Evolutionary conservation across 2,888 invertebrate genomes (phyloP), one percentile per base, ranked within the genome.

Genomic region (Asteroscopus sphinx): DNA sequence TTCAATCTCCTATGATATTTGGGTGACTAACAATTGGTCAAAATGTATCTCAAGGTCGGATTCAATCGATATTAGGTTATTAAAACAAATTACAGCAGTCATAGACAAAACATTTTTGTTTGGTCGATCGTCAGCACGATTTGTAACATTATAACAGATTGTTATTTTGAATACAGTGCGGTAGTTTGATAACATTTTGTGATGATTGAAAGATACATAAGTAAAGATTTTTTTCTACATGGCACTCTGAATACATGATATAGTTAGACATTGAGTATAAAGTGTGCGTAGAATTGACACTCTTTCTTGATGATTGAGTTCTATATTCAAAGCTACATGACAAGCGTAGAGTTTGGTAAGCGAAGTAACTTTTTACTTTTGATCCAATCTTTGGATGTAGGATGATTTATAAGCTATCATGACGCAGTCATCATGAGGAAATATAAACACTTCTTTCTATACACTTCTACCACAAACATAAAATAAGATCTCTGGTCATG

Each of bases 111-210:
- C 32, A n/a, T 3, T 2, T 3, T 32, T 5, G 8, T 12, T 2
- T 4, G 12, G 0, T 32, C 12, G 4, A 12, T n/a, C n/a, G n/a
- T n/a, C n/a, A n/a, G n/a, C n/a, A n/a, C n/a, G n/a, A n/a, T 0
- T 13, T 21, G 9, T 8, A 4, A 42, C n/a, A 55, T 55, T 47
- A 39, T 15, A 28, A 47, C 41, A 2, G 6, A 52, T 60, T 15
- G 13, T 63, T 8, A 35, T 45, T 3, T 32, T 25, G 63, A 9
- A 47, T 17, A 39, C 0, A 45, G n/a, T 12, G n/a, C n/a, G 0
- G 16, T 28, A 11, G 39, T 13, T 2, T 7, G 12, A 40, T 25
- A 28, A 40, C 16, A 32, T 39, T 51, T 11, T 5, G 1, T 12
- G 4, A 33, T 17, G 16, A 13, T 11, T 26, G 12, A n/a, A 54